Evolutionary conservation across 2,113 vertebrate species (phyloP).

Genomic region (Loxodonta africana): DNA sequence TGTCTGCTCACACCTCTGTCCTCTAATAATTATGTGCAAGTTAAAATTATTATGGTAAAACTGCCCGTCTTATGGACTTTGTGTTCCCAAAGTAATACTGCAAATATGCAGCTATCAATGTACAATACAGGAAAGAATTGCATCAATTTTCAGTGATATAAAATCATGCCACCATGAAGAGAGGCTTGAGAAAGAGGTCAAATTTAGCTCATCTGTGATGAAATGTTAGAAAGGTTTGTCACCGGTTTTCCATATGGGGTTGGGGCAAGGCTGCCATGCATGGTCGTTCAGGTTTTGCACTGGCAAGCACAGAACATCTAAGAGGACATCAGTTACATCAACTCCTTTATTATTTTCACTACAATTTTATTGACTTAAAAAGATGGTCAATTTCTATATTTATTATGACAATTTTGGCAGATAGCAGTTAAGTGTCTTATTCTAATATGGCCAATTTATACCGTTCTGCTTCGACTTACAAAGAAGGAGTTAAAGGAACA

Average conservation of each 20-base stretch:
- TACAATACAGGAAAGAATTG: background rate
- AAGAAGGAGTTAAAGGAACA: background rate
- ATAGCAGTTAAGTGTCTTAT: background rate
- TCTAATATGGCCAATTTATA: background rate
- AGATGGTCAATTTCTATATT: background rate
- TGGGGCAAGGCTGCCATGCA: background rate
- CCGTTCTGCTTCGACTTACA: background rate
- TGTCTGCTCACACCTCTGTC: background rate
- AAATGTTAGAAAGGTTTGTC: background rate
- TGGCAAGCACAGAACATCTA: background rate
- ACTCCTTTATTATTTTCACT: background rate
- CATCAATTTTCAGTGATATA: background rate
- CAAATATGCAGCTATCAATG: background rate
- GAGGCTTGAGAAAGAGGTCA: background rate
- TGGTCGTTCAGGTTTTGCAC: background rate
- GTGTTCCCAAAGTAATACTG: background rate
- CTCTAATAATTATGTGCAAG: accelerated
- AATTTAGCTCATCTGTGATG: background rate
- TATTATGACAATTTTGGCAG: background rate
- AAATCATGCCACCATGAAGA: background rate
- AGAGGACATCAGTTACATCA: too few relatives aligned
- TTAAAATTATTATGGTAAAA: background rate
- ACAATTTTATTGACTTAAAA: background rate
- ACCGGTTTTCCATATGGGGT: background rate
- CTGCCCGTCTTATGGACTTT: too few relatives aligned